Evolutionary conservation across 2,888 invertebrate genomes (phyloP).

Genomic region (Acanthacorydalis orientalis): DNA sequence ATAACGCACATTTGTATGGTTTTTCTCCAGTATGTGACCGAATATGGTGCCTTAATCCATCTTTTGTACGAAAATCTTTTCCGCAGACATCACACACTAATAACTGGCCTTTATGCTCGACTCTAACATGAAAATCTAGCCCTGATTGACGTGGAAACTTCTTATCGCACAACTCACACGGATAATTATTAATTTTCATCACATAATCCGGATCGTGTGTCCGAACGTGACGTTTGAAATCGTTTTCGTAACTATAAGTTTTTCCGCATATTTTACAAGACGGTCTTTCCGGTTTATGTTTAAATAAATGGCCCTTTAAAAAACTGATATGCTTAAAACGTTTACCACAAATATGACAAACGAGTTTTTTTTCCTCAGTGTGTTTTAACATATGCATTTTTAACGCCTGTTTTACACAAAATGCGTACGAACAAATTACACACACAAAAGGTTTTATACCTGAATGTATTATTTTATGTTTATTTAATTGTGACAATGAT

Average conservation of each 20-base stretch:
- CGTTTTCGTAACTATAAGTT: slow-evolving; percentile 27
- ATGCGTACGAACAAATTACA: slow-evolving; percentile 22
- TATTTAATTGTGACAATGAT: neutral
- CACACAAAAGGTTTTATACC: slow-evolving; percentile 24
- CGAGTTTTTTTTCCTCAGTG: slow-evolving; percentile 11
- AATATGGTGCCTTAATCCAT: slow-evolving; percentile 13
- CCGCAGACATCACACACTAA: slow-evolving; percentile 11
- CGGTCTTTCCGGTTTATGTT: slow-evolving; percentile 9
- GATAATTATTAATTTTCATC: slow-evolving; percentile 6
- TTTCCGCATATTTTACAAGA: slow-evolving; percentile 22
- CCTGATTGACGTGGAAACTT: neutral
- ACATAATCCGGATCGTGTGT: slow-evolving; percentile 10
- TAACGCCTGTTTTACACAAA: slow-evolving; percentile 7
- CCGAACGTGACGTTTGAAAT: slow-evolving; percentile 21
- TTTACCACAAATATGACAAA: slow-evolving; percentile 14
- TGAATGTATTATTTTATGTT: slow-evolving; percentile 21
- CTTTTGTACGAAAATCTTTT: slow-evolving; percentile 8
- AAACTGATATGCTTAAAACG: slow-evolving; percentile 11
- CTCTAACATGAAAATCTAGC: neutral
- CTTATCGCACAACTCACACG: slow-evolving; percentile 9
- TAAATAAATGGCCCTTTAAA: neutral
- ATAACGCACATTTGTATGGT: slow-evolving; percentile 7
- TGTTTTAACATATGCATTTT: slow-evolving; percentile 19
- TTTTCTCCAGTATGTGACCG: slow-evolving; percentile 27
- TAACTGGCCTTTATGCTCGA: slow-evolving; percentile 8